phyloP scores from a whole-genome alignment of 2,797 vertebrate species.

The Lithobates sylvaticus region DNA sequence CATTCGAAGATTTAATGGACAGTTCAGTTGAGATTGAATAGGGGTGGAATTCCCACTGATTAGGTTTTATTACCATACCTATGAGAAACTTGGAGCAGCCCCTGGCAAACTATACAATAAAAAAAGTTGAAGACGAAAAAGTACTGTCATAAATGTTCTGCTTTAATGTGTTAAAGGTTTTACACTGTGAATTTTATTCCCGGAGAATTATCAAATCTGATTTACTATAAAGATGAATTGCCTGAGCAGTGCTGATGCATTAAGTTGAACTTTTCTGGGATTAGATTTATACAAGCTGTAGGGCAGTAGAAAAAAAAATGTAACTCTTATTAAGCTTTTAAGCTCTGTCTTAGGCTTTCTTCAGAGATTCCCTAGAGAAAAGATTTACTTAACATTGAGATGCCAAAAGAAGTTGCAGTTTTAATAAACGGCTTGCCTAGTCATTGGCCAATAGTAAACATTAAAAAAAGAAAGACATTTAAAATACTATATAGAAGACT shows the following conservation, averaged over 20 bases:
- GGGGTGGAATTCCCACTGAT: conserved; percentile 30
- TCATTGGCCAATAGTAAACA: conserved; percentile 61
- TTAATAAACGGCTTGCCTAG: conserved; percentile 62
- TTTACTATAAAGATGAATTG: conserved; percentile 53
- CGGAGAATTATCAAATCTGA: conserved; percentile 36
- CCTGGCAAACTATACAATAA: conserved; percentile 25
- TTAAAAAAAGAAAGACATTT: neutral
- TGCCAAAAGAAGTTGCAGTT: neutral
- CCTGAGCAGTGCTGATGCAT: conserved; percentile 35
- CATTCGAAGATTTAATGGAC: conserved; percentile 43
- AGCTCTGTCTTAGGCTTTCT: conserved; percentile 37
- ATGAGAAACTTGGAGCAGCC: conserved; percentile 34
- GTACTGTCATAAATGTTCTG: conserved; percentile 37
- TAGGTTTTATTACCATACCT: conserved; percentile 52
- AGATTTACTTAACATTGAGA: conserved; percentile 10
- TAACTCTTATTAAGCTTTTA: conserved; percentile 49
- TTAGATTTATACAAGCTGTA: conserved; percentile 40
- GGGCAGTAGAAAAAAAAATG: conserved; percentile 22
- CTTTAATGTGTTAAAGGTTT: conserved; percentile 49
- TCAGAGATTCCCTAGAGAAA: conserved; percentile 19
- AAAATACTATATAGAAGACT: neutral
- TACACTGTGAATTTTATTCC: conserved; percentile 44
- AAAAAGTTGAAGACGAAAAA: conserved; percentile 52
- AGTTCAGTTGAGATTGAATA: conserved; percentile 26
- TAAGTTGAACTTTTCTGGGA: conserved; percentile 49